phyloP scores from a whole-genome alignment of 2,888 invertebrate genomes.

The Drosophila fungiperda region DNA sequence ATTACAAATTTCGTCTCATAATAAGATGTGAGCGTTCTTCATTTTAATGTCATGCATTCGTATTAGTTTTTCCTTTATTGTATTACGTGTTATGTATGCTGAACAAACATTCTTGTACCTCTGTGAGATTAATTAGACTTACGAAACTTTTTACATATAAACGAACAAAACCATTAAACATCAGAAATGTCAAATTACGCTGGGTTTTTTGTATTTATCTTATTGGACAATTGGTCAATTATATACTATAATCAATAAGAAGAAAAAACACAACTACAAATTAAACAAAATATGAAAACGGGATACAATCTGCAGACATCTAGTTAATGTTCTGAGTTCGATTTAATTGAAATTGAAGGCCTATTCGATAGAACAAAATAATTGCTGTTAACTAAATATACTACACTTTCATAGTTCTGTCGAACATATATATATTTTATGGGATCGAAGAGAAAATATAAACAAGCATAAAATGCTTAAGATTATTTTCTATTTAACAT shows the following conservation, averaged over 20 bases:
- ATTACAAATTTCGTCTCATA: constrained; percentile 17
- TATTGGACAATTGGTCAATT: neutral
- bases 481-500: neutral
- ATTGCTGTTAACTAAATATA: neutral
- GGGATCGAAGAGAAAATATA: neutral
- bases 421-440: neutral
- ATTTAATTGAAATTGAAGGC: neutral
- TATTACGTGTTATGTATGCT: constrained; percentile 42
- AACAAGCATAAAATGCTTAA: neutral
- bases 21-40: constrained; percentile 12
- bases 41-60: constrained; percentile 30
- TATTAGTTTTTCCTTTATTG: constrained; percentile 10
- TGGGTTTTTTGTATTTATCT: too few species aligned
- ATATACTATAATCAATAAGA: neutral
- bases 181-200: neutral
- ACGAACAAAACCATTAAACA: constrained; percentile 26
- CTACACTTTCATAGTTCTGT: neutral
- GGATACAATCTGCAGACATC: neutral
- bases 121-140: constrained; percentile 67
- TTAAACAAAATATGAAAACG: neutral
- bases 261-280: neutral
- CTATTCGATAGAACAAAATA: neutral
- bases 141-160: constrained; percentile 57
- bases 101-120: constrained; percentile 68
- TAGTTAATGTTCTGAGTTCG: neutral